These are phyloP conservation scores for Miltochrista miniata DNA, from an alignment of 2,888 invertebrate genomes.

Conservation along the genomic window DNA sequence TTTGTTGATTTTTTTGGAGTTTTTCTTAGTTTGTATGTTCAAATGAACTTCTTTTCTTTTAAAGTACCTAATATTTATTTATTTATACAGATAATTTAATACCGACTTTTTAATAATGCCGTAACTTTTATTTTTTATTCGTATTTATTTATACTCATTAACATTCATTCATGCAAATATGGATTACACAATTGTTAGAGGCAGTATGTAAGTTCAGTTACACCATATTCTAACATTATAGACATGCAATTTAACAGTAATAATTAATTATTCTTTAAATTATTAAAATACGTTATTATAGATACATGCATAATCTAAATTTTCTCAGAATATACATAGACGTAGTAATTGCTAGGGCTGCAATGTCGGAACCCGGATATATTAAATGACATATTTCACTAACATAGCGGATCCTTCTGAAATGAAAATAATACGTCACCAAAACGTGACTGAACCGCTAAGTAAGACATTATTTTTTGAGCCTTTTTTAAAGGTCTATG, in stretches of 20 bases:
- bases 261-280: too few species aligned
- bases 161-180: too few species aligned
- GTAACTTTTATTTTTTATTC: too few species aligned
- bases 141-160: too few species aligned
- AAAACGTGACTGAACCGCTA: conserved; percentile 5
- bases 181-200: too few species aligned
- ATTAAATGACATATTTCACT: background rate
- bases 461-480: conserved; percentile 1
- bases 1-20: conserved; percentile 5
- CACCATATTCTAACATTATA: too few species aligned
- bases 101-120: too few species aligned
- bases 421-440: conserved; percentile 4
- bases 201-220: too few species aligned
- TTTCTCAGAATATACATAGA: background rate
- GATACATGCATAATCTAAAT: too few species aligned
- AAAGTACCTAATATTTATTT: too few species aligned
- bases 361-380: background rate
- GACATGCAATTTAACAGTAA: too few species aligned
- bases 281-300: too few species aligned
- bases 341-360: background rate
- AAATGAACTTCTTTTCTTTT: background rate
- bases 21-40: conserved; percentile 20
- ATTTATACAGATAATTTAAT: background rate
- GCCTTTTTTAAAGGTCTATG: background rate
- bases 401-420: background rate